Conservation (phyloP, 2,888 invertebrate species). For the Cyaniris semiargus region DNA sequence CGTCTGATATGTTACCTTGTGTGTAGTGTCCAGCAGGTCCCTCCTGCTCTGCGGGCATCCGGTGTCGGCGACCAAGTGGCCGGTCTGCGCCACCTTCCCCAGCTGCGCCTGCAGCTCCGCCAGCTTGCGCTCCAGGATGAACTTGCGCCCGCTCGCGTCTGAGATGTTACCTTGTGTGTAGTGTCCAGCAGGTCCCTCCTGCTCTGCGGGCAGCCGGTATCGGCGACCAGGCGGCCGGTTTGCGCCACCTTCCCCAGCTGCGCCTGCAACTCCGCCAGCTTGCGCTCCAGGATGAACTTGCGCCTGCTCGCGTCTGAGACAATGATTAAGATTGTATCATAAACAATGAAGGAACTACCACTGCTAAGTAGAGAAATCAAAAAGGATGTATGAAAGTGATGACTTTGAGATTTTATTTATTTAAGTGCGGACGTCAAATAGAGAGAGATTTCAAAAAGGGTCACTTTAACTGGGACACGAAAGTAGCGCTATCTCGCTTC, state of each 20-base stretch:
- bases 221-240: slow-evolving; percentile 93
- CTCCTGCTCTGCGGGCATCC: slow-evolving; percentile 43
- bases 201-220: slow-evolving; percentile 47
- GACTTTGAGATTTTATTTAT: too few species aligned
- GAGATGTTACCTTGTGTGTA: slow-evolving; percentile 37
- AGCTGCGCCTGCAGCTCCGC: slow-evolving; percentile 92
- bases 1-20: slow-evolving; percentile 72
- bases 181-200: slow-evolving; percentile 45
- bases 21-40: slow-evolving; percentile 44
- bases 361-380: too few species aligned
- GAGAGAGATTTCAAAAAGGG: too few species aligned
- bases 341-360: neutral
- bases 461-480: too few species aligned
- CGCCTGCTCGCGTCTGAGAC: slow-evolving; percentile 67
- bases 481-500: too few species aligned
- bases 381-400: too few species aligned
- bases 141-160: slow-evolving; percentile 92
- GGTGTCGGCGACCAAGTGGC: slow-evolving; percentile 87
- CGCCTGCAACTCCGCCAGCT: slow-evolving; percentile 90
- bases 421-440: too few species aligned
- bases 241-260: slow-evolving; percentile 92
- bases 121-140: slow-evolving; percentile 93
- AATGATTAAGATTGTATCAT: neutral
- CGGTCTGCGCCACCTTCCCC: slow-evolving; percentile 91
- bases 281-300: slow-evolving; percentile 93